Evolutionary conservation across 2,113 vertebrate species (phyloP).

Genomic region (Ia io): DNA sequence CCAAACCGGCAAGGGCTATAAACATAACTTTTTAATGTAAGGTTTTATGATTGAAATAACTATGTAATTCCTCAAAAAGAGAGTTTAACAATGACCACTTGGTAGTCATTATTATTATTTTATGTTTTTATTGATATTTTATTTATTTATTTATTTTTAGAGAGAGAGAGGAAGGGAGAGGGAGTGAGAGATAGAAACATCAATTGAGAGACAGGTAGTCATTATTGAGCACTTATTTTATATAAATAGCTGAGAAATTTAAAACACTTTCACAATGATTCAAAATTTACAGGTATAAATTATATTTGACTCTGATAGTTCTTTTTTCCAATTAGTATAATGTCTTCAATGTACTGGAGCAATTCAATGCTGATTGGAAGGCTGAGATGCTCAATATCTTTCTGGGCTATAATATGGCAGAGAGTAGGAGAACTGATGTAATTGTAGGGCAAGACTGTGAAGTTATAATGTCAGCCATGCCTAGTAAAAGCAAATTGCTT

Average conservation of each 20-base stretch:
- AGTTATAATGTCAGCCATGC: conserved; percentile 1
- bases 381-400: background rate
- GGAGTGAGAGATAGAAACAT: too few species aligned
- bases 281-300: conserved; percentile 45
- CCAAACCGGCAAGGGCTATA: background rate
- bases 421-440: conserved; percentile 1
- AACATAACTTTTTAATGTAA: background rate
- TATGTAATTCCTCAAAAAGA: background rate
- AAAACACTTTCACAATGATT: conserved; percentile 34
- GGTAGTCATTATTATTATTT: conserved; percentile 6
- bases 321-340: background rate
- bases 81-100: conserved; percentile 29
- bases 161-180: too few species aligned
- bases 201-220: background rate
- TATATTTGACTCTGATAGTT: conserved; percentile 14
- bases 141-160: too few species aligned
- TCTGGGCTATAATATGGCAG: conserved; percentile 5
- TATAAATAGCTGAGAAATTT: conserved; percentile 8
- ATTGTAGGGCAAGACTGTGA: background rate
- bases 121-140: too few species aligned
- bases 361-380: background rate
- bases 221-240: conserved; percentile 26
- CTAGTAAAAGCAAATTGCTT: conserved; percentile 37
- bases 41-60: conserved; percentile 28
- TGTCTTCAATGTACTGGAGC: background rate